These are phyloP conservation scores for Aptenodytes patagonicus DNA, from an alignment of 2,113 vertebrate species.

Conservation along the genomic window DNA sequence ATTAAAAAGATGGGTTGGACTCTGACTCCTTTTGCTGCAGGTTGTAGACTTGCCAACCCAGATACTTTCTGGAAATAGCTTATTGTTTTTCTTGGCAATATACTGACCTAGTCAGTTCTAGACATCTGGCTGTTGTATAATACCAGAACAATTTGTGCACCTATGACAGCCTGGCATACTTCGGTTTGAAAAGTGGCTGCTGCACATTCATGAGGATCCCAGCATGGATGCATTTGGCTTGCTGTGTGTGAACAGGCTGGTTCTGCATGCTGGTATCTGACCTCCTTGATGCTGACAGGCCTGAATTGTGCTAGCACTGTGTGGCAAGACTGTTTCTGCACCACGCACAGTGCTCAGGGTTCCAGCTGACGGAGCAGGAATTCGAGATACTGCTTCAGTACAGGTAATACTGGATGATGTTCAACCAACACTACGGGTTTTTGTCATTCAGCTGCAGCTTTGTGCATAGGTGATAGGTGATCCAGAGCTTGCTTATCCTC, in stretches of 20 bases:
- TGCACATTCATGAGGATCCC: neutral
- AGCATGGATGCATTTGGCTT: neutral
- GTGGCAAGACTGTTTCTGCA: neutral
- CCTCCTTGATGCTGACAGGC: neutral
- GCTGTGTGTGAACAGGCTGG: neutral
- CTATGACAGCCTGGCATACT: fast-evolving
- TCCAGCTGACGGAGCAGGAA: neutral
- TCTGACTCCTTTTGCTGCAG: neutral
- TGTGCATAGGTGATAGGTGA: neutral
- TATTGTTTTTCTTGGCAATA: neutral
- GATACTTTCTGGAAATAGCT: neutral
- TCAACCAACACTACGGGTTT: neutral
- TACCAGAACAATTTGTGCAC: neutral
- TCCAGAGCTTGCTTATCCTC: neutral
- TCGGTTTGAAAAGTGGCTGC: neutral
- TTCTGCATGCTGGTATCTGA: neutral
- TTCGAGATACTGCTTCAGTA: neutral
- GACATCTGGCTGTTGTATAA: neutral
- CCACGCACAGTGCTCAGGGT: neutral
- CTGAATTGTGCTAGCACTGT: neutral
- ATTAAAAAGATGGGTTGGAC: neutral
- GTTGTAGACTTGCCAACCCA: neutral
- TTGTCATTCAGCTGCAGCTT: neutral
- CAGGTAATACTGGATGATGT: neutral
- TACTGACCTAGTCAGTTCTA: neutral